phyloP scores from a whole-genome alignment of 2,888 invertebrate species.

The Perizoma affinitatum region DNA sequence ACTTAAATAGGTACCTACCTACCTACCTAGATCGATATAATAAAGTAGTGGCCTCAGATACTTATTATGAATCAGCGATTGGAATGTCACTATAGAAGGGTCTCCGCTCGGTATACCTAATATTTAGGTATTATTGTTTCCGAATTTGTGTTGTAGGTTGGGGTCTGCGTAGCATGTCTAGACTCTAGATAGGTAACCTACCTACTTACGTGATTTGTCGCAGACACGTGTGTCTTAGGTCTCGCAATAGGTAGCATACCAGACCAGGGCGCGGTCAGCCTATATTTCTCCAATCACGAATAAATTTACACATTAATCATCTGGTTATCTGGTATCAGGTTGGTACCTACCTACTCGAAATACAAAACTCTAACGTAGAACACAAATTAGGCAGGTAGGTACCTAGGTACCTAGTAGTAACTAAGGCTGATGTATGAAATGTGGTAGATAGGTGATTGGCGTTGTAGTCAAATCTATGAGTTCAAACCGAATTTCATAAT shows the following conservation, averaged over 20 bases:
- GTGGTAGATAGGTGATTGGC: background rate
- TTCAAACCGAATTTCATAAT: background rate
- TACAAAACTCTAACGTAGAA: constrained; percentile 1
- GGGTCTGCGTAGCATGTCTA: constrained; percentile 23
- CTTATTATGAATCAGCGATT: constrained; percentile 8
- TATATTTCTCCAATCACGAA: constrained; percentile 59
- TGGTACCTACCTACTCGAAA: constrained; percentile 12
- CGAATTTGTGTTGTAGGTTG: constrained; percentile 16
- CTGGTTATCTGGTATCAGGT: constrained; percentile 23
- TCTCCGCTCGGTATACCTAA: constrained; percentile 7
- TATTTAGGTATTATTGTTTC: constrained; percentile 6
- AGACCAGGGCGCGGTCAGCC: constrained; percentile 68
- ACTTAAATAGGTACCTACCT: too few species aligned
- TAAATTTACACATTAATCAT: constrained; percentile 51
- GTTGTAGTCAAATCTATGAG: background rate
- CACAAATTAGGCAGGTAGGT: too few species aligned
- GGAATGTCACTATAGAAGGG: constrained; percentile 17
- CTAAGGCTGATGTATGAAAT: constrained; percentile 34
- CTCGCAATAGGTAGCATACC: constrained; percentile 70
- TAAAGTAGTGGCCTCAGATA: background rate
- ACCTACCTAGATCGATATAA: background rate
- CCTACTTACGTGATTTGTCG: constrained; percentile 42
- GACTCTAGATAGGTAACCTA: too few species aligned
- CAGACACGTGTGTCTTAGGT: constrained; percentile 65
- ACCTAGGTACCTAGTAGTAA: constrained; percentile 40